Base-by-base conservation (phyloP, 2,797 vertebrate genomes). In the Manis pentadactyla region DNA sequence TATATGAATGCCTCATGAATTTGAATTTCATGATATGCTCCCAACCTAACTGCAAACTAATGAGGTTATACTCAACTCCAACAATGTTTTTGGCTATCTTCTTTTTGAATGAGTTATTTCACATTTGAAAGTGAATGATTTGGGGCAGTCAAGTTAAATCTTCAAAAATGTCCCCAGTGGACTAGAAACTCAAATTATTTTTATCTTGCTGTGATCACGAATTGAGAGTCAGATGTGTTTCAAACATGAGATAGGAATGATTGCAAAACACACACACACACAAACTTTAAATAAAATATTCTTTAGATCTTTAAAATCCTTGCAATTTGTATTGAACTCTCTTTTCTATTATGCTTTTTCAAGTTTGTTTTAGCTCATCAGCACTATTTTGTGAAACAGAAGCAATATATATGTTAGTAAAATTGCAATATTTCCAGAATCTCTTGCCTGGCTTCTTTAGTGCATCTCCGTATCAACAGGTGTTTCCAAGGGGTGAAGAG, bases 11-110 rank as follows among this genome's bases (percentile, higher is more conserved):
- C 4, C 55, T 71, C 61, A 2, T 82, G 81, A 95, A 64, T 91
- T 95, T 75, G 91, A 95, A 93, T 95, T 93, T 93, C 83, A 91
- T 87, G 81, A 51, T 87, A 74, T 10, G 21, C 93, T n/a, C 25
- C 49, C 59, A 93, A 39, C 17, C 27, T 75, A 75, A 93, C 61
- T 87, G 90, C 8, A 87, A 87, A 87, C n/a, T 93, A 87, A 91
- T 87, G 61, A 95, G 55, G 42, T 90, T 82, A 90, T 83, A 74
- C 49, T 96, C 37, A 64, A 83, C 31, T 75, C 51, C 53, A 93
- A 64, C 19, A 83, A 73, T 87, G 46, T 59, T 71, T 90, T 87
- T 27, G 87, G 23, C 34, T 87, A 57, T 91, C 46, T 83, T 95
- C 51, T 61, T 63, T 83, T 87, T 82, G 37, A 53, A 51, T 90